phyloP scores from a whole-genome alignment of 1,140 invertebrate species.

The Globodera rostochiensis region DNA sequence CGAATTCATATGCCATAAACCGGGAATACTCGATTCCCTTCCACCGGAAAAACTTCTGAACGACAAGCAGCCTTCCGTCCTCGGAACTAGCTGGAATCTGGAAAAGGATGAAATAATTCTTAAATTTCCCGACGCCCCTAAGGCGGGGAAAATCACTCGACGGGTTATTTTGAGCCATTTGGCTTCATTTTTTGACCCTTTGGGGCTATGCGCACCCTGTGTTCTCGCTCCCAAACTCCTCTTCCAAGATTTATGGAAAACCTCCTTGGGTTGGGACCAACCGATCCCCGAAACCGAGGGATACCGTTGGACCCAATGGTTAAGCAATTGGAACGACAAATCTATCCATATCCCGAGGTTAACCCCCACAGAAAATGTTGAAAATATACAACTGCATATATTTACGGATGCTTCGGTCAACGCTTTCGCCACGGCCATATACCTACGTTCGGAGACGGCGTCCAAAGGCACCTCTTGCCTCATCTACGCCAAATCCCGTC shows the following conservation, averaged over 20 bases:
- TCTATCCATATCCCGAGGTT: background rate
- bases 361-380: background rate
- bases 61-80: background rate
- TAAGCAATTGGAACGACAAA: background rate
- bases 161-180: background rate
- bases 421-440: background rate
- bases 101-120: background rate
- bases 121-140: background rate
- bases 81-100: conserved; percentile 22
- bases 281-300: background rate
- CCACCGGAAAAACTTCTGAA: background rate
- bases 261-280: conserved; percentile 10
- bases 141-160: background rate
- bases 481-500: conserved; percentile 2
- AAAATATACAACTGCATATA: background rate
- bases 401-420: conserved; percentile 3
- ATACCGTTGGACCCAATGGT: background rate
- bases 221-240: background rate
- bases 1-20: conserved; percentile 9
- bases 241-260: conserved; percentile 20
- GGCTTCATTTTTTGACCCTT: conserved; percentile 26
- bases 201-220: conserved; percentile 12
- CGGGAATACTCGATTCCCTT: background rate
- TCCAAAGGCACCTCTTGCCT: background rate
- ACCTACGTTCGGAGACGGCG: background rate